Evolutionary conservation across 2,888 invertebrate species (phyloP).

Genomic region (Sminthurinus aureus): DNA sequence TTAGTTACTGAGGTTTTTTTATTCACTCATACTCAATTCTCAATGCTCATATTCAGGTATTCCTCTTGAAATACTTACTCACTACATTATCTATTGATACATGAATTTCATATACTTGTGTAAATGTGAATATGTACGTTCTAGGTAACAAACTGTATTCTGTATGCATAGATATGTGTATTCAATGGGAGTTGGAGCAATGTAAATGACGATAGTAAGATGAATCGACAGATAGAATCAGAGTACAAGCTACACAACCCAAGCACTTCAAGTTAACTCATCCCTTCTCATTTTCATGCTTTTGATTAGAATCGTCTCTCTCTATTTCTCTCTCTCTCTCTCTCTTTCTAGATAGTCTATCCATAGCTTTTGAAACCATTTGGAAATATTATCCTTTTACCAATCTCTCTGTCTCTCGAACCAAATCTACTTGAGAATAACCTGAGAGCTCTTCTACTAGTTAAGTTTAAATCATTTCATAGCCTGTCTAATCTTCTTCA

Average conservation of each 20-base stretch:
- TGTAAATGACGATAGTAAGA: slow-evolving; percentile 14
- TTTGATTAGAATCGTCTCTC: slow-evolving; percentile 38
- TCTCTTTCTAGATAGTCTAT: slow-evolving; percentile 30
- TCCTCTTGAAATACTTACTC: background rate
- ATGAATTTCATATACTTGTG: background rate
- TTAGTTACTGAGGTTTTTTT: too few relatives aligned
- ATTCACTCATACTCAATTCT: too few relatives aligned
- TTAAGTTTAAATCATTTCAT: slow-evolving; percentile 39
- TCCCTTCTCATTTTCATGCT: slow-evolving; percentile 33
- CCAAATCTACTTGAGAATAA: slow-evolving; percentile 16
- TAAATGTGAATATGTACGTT: background rate
- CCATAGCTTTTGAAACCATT: slow-evolving; percentile 27
- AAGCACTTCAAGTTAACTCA: slow-evolving; percentile 37
- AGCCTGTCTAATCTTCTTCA: slow-evolving; percentile 40
- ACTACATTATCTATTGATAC: background rate
- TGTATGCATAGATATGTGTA: too few relatives aligned
- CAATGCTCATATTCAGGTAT: background rate
- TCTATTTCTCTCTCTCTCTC: too few relatives aligned
- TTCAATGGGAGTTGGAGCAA: slow-evolving; percentile 7
- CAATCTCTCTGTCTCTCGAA: slow-evolving; percentile 16
- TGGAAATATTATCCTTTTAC: slow-evolving; percentile 37
- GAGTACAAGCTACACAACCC: slow-evolving; percentile 24
- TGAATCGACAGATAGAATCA: slow-evolving; percentile 40
- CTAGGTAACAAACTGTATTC: background rate
- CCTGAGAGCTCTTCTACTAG: slow-evolving; percentile 40